Base-by-base conservation (phyloP, 1,140 invertebrate species). In the Drosophila sp. region DNA sequence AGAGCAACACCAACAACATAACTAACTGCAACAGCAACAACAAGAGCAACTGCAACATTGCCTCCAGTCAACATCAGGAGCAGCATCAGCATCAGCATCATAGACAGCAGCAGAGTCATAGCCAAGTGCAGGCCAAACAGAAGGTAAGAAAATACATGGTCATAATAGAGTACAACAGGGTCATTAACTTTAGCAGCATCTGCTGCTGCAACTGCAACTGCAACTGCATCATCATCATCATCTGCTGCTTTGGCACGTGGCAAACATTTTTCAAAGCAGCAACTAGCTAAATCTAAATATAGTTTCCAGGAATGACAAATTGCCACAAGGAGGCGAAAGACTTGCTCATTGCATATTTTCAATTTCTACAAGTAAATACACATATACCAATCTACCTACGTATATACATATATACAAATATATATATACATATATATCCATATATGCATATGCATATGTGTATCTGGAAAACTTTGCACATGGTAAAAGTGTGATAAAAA, bases 401-500 rank as follows among this genome's bases (percentile, higher is more conserved):
- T 35, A 50, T 60, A 33, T 67, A 57, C 25, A 57, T 63, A 23
- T 35, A n/a, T 57, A 33, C 50, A 56, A 4, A 23, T 47, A 11
- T 2, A 38, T 7, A 33, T 7, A 33, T 33, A 7, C 5, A 44
- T 25, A 25, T 35, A 50, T 60, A 33, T 67, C 47, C 25, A 57
- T 63, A 23, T 35, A n/a, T 57, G 40, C 50, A 56, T 11, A 23
- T 47, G 57, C 63, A 50, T 38, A 56, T 38, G 29, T 60, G 17
- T 54, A 66, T 75, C 65, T 75, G 66, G 61, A 74, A 69, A 76
- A 80, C 81, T 80, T 81, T 77, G 82, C 81, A 84, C 79, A 86
- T 82, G 82, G 69, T 69, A 84, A 90, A 86, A 80, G 82, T 90
- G 82, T 86, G 87, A 90, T 90, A 90, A 90, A 90, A 90, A 90